Conservation (phyloP, 1,140 invertebrate genomes). For the Liolophura sinensis region DNA sequence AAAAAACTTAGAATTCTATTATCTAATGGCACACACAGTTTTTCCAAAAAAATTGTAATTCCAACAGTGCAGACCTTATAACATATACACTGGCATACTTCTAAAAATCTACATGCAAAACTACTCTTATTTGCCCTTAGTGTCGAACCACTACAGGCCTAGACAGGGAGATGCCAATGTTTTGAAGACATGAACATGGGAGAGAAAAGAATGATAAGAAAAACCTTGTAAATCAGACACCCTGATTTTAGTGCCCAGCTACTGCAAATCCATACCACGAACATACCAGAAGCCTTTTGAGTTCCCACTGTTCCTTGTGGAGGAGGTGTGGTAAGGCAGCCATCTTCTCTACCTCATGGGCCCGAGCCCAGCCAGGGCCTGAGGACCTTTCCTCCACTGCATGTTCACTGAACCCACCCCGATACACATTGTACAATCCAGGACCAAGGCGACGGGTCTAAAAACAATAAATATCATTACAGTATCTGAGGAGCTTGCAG, state of each 20-base stretch:
- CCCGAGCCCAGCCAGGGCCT: constrained; percentile 50
- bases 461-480: too few relatives aligned
- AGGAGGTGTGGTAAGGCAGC: constrained; percentile 51
- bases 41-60: neutral
- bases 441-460: constrained; percentile 31
- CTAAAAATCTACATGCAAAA: too few relatives aligned
- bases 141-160: too few relatives aligned
- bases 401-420: constrained; percentile 38
- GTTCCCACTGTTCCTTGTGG: constrained; percentile 55
- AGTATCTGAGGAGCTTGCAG: too few relatives aligned
- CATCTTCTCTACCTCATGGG: constrained; percentile 47
- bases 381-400: constrained; percentile 33
- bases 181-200: too few relatives aligned
- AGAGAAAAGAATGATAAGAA: too few relatives aligned
- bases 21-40: neutral
- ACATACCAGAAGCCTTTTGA: constrained; percentile 44
- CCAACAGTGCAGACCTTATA: too few relatives aligned
- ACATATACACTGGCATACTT: too few relatives aligned
- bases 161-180: too few relatives aligned
- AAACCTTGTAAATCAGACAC: neutral
- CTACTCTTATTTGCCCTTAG: too few relatives aligned
- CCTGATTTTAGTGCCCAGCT: neutral
- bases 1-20: neutral
- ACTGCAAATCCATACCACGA: neutral
- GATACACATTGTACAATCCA: constrained; percentile 39